Evolutionary conservation across 2,888 invertebrate species (phyloP).

Genomic region (Papilio elwesi): DNA sequence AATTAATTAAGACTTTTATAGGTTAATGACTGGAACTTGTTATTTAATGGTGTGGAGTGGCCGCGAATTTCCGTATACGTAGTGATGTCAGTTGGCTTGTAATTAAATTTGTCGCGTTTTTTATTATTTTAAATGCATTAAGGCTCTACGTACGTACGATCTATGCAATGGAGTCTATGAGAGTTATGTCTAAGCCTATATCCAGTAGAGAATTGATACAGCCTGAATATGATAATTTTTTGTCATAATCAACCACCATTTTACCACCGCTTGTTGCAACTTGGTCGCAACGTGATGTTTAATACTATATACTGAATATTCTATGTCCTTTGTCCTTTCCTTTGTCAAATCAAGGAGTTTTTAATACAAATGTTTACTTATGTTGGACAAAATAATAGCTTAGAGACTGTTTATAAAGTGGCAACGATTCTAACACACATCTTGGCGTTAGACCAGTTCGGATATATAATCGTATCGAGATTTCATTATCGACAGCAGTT

Average conservation of each 20-base stretch:
- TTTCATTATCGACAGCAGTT: constrained; percentile 29
- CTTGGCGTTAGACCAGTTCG: background rate
- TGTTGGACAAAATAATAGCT: background rate
- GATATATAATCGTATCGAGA: background rate
- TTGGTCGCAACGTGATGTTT: no score
- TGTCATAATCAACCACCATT: no score
- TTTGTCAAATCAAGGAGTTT: no score
- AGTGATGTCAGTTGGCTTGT: background rate
- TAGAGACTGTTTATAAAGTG: background rate
- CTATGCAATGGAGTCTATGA: no score
- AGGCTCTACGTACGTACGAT: no score
- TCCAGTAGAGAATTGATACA: no score
- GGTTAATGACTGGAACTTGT: constrained; percentile 40
- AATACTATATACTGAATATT: no score
- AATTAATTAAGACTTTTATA: constrained; percentile 40
- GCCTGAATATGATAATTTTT: no score
- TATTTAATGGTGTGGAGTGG: constrained; percentile 19
- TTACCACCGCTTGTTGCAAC: no score
- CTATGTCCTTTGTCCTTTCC: no score
- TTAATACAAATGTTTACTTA: background rate
- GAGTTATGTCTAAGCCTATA: no score
- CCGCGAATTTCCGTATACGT: background rate
- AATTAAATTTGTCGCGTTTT: background rate
- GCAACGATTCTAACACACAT: constrained; percentile 6
- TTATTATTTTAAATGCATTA: background rate